phyloP scores from a whole-genome alignment of 2,113 vertebrate genomes.

The Hymenochirus boettgeri region DNA sequence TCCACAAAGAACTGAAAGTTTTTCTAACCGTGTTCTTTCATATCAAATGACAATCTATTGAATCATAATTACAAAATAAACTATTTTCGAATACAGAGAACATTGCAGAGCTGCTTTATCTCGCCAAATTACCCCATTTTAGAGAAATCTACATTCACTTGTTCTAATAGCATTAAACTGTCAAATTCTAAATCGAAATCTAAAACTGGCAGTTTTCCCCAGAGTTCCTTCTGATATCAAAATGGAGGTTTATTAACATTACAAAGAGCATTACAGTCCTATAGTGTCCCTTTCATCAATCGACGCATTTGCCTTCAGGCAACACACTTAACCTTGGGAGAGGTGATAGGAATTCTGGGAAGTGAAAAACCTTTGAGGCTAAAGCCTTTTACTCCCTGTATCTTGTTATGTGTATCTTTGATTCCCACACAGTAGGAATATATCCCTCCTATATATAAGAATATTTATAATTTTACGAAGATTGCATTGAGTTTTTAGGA shows the following conservation, averaged over 20 bases:
- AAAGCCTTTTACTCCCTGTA: conserved; percentile 56
- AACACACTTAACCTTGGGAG: conserved; percentile 74
- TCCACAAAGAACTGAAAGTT: conserved; percentile 22
- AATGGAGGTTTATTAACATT: conserved; percentile 76
- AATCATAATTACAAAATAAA: conserved; percentile 16
- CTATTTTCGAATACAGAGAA: background rate
- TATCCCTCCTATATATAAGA: conserved; percentile 54
- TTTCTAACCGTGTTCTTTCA: conserved; percentile 15
- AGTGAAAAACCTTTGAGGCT: conserved; percentile 58
- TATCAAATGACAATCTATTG: conserved; percentile 15
- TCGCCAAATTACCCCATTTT: conserved; percentile 56
- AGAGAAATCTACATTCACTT: conserved; percentile 46
- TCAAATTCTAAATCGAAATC: conserved; percentile 52
- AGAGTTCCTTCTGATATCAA: conserved; percentile 66
- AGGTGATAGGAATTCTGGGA: conserved; percentile 64
- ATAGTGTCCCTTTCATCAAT: conserved; percentile 71
- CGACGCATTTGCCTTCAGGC: conserved; percentile 69
- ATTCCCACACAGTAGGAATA: conserved; percentile 45
- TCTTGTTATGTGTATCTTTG: conserved; percentile 52
- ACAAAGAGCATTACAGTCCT: conserved; percentile 70
- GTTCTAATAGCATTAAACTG: conserved; percentile 52
- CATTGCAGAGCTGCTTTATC: conserved; percentile 24
- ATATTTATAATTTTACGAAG: too few relatives aligned
- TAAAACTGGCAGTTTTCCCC: conserved; percentile 61
- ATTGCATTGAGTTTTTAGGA: too few relatives aligned